Percentiles rank a stretch among this genome's conserved stretches.
These are phyloP conservation scores for Spinibarbus caldwelli DNA, from an alignment of 2,797 vertebrate species.

Conservation along the genomic window DNA sequence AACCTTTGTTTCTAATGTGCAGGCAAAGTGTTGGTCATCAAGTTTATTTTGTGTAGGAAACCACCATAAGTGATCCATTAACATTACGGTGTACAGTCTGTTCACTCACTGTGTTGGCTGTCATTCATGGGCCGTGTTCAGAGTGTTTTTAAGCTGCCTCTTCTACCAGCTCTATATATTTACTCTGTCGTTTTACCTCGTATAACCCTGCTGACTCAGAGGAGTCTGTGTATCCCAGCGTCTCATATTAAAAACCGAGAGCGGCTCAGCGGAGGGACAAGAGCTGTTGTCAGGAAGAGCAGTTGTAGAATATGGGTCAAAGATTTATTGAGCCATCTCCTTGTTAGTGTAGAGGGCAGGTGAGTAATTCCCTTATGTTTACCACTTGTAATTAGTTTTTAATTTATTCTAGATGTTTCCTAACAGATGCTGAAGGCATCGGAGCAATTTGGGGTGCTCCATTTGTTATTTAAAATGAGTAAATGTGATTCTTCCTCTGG, in stretches of 20 bases:
- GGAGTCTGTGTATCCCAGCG: background rate
- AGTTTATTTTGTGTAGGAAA: slow-evolving; percentile 12
- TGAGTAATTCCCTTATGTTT: slow-evolving; percentile 11
- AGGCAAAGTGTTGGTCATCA: background rate
- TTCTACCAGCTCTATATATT: slow-evolving; percentile 24
- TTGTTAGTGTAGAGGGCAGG: slow-evolving; percentile 34
- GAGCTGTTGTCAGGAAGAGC: slow-evolving; percentile 29
- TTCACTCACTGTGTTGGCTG: slow-evolving; percentile 3
- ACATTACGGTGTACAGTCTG: background rate
- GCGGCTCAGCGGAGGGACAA: slow-evolving; percentile 11
- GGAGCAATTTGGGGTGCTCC: background rate
- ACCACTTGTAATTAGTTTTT: slow-evolving; percentile 33
- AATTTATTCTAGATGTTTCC: slow-evolving; percentile 12
- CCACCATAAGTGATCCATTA: background rate
- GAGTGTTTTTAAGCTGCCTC: slow-evolving; percentile 6
- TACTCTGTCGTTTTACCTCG: slow-evolving; percentile 19
- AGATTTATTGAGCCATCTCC: slow-evolving; percentile 47
- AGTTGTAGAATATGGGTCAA: slow-evolving; percentile 47
- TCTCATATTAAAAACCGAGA: slow-evolving; percentile 26
- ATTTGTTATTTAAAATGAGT: slow-evolving; percentile 8
- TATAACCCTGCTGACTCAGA: slow-evolving; percentile 46
- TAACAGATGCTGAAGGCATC: background rate
- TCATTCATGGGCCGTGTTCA: background rate
- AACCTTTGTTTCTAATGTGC: background rate
- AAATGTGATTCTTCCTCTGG: background rate